These are phyloP conservation scores for Halictus rubicundus DNA, from an alignment of 1,140 invertebrate genomes.

Conservation along the genomic window DNA sequence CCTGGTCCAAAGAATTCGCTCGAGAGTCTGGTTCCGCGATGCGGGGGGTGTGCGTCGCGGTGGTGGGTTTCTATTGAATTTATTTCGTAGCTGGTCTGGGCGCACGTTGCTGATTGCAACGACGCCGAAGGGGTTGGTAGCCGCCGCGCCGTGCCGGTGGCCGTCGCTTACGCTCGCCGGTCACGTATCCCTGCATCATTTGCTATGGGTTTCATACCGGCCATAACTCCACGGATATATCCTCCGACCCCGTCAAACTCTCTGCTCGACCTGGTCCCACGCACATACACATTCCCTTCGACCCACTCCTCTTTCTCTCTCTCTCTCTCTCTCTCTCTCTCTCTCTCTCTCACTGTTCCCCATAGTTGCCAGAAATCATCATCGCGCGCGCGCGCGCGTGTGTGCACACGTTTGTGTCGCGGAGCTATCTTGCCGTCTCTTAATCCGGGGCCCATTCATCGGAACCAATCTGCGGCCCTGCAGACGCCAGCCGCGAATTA, in stretches of 20 bases:
- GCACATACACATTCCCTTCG: neutral
- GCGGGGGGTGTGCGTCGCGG: constrained; percentile 28
- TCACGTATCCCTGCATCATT: constrained; percentile 80
- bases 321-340: no score
- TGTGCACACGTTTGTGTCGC: neutral
- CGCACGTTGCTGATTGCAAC: constrained; percentile 73
- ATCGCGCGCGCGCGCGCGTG: no score
- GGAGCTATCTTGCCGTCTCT: constrained; percentile 58
- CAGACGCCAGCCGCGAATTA: constrained; percentile 49
- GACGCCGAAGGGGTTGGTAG: constrained; percentile 63
- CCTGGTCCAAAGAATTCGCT: no score
- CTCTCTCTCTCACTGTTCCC: no score
- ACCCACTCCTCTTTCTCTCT: neutral
- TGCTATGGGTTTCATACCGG: constrained; percentile 80
- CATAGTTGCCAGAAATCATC: no score
- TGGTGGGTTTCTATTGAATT: constrained; percentile 69
- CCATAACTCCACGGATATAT: constrained; percentile 77
- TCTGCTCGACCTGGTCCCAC: constrained; percentile 2
- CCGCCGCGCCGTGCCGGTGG: constrained; percentile 28
- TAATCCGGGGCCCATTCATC: constrained; percentile 67
- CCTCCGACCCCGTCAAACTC: constrained; percentile 53
- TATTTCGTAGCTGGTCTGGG: constrained; percentile 65
- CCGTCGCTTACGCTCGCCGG: constrained; percentile 67
- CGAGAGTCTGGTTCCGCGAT: no score
- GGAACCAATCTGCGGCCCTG: constrained; percentile 44